Conservation (phyloP, 2,888 invertebrate genomes). For the Volucella inanis region DNA sequence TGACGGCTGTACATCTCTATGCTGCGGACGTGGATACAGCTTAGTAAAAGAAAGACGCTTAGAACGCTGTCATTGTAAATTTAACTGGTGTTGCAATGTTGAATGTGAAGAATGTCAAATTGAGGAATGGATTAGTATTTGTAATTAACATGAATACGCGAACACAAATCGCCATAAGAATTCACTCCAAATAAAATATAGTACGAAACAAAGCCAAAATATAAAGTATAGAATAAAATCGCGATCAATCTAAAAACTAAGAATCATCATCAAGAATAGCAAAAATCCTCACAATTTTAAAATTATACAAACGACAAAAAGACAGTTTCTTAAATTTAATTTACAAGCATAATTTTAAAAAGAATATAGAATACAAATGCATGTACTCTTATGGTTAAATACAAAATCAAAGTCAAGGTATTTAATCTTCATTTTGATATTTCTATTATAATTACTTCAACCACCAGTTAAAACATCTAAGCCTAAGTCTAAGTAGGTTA, state of each 20-base stretch:
- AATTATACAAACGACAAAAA: no score
- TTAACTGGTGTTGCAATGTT: constrained; percentile 97
- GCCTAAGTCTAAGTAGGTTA: constrained; percentile 55
- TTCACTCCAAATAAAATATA: constrained; percentile 79
- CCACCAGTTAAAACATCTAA: constrained; percentile 58
- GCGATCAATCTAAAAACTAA: constrained; percentile 29
- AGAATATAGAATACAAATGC: not conserved
- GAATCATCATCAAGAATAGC: not conserved
- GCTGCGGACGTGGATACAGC: constrained; percentile 95
- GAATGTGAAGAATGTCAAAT: constrained; percentile 93
- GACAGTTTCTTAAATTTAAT: no score
- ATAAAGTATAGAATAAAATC: constrained; percentile 52
- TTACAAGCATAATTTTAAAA: constrained; percentile 7
- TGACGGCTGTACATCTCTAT: constrained; percentile 93
- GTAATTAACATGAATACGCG: constrained; percentile 86
- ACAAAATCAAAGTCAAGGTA: constrained; percentile 21
- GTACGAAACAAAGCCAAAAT: constrained; percentile 74
- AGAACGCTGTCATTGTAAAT: constrained; percentile 94
- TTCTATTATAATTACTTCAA: constrained; percentile 53
- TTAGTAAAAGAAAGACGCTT: constrained; percentile 89
- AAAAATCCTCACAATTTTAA: no score
- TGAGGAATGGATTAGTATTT: constrained; percentile 95
- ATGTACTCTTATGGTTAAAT: constrained; percentile 38
- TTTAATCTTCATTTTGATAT: constrained; percentile 50
- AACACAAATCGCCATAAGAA: constrained; percentile 12